These are phyloP conservation scores for Lates calcarifer DNA, from an alignment of 2,113 vertebrate species.

Conservation along the genomic window DNA sequence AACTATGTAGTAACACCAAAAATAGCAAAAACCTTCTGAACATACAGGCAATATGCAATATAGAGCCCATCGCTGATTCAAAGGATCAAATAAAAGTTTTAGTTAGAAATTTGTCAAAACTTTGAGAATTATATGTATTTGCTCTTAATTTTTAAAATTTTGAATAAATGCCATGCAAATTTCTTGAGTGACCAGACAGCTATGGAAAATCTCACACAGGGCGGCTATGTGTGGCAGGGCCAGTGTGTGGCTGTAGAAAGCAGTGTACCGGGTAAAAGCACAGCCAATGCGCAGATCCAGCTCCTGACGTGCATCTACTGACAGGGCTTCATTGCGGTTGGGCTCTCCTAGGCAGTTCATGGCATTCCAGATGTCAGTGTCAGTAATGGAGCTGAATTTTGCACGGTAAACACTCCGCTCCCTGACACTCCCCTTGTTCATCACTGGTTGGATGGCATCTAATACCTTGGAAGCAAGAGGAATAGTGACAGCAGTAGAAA, in stretches of 20 bases:
- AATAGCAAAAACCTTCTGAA: no score
- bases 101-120: no score
- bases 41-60: not conserved
- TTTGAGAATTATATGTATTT: not conserved
- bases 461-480: slow-evolving; percentile 86
- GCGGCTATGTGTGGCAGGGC: no score
- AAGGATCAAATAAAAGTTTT: no score
- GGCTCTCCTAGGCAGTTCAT: slow-evolving; percentile 93
- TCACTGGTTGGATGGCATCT: slow-evolving; percentile 90
- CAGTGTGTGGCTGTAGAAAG: not conserved
- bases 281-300: slow-evolving; percentile 98
- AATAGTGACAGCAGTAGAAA: not conserved
- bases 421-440: slow-evolving; percentile 83
- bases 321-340: slow-evolving; percentile 93
- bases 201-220: not conserved
- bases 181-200: not conserved
- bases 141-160: not conserved
- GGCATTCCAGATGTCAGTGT: slow-evolving; percentile 95
- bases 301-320: slow-evolving; percentile 97
- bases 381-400: slow-evolving; percentile 98
- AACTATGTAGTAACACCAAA: no score
- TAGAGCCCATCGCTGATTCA: no score
- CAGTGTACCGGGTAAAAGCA: slow-evolving; percentile 93
- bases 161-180: not conserved
- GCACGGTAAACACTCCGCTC: slow-evolving; percentile 90